Conservation (phyloP, 2,888 invertebrate species). For the Eristalis arbustorum region DNA sequence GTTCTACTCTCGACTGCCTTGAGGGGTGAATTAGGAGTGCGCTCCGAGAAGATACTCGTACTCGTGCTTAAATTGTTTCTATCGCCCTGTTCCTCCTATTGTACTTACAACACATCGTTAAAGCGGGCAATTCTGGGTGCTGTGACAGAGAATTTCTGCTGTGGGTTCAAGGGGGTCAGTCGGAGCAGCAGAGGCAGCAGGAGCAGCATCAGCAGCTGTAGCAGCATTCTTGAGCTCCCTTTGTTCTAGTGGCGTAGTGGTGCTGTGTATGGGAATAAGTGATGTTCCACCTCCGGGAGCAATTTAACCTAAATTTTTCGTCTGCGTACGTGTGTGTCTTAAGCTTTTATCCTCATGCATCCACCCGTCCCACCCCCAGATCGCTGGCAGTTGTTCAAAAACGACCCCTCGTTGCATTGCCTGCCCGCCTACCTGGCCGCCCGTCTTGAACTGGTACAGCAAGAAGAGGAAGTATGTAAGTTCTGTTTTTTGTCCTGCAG, state of each 20-base stretch:
- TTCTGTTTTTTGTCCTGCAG: constrained; percentile 20
- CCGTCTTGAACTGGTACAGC: constrained; percentile 42
- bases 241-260: constrained; percentile 27
- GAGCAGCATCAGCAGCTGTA: not conserved
- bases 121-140: not conserved
- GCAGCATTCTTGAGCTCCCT: constrained; percentile 42
- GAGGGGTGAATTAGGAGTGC: constrained; percentile 44
- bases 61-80: constrained; percentile 40
- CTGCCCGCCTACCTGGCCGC: too few relatives aligned
- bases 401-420: not conserved
- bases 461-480: not conserved
- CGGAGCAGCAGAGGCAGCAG: not conserved
- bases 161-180: constrained; percentile 42
- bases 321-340: constrained; percentile 31
- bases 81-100: not conserved
- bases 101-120: constrained; percentile 36
- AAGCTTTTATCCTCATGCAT: not conserved
- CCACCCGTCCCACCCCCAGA: not conserved
- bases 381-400: constrained; percentile 1
- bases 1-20: constrained; percentile 21
- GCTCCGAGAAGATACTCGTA: constrained; percentile 41
- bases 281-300: constrained; percentile 56
- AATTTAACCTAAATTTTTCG: constrained; percentile 64
- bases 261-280: constrained; percentile 3
- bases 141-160: constrained; percentile 2